A percentile compares a stretch with the other conserved stretches of the same genome.
phyloP scores from a whole-genome alignment of 2,113 vertebrate species.

The Tympanuchus pallidicinctus region DNA sequence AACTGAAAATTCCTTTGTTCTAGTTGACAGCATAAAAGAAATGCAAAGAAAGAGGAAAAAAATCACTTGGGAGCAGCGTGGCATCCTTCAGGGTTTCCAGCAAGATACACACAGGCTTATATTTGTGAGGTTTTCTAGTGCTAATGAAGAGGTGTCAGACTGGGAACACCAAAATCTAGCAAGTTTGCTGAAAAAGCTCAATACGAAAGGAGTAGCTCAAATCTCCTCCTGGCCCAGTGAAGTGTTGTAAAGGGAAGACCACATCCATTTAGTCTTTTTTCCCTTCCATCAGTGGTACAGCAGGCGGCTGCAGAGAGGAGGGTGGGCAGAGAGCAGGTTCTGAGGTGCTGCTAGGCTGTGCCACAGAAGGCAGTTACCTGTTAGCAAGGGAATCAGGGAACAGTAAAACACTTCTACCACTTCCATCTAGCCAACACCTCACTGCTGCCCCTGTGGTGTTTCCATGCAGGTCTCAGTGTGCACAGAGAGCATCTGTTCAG shows the following conservation, averaged over 20 bases:
- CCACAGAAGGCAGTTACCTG: not conserved
- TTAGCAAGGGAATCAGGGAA: not conserved
- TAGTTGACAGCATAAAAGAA: conserved; percentile 30
- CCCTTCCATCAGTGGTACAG: not conserved
- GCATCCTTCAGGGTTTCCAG: not conserved
- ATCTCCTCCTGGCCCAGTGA: not conserved
- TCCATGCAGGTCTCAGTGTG: not conserved
- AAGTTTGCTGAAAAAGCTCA: not conserved
- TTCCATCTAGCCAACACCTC: not conserved
- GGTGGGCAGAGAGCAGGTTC: not conserved
- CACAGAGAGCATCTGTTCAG: not conserved
- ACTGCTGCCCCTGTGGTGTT: not conserved
- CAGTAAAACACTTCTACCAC: not conserved
- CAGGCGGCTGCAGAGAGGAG: not conserved
- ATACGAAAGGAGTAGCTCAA: not conserved
- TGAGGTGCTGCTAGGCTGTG: not conserved
- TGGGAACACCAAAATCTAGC: not conserved
- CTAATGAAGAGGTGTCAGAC: conserved; percentile 9
- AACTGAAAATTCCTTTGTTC: conserved; percentile 56
- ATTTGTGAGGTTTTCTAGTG: not conserved
- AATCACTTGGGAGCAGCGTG: not conserved
- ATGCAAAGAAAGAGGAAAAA: not conserved
- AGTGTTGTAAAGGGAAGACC: not conserved
- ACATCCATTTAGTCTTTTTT: accelerated
- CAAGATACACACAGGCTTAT: not conserved